Base-by-base conservation (phyloP, 2,113 vertebrate species). In the Albula goreensis region DNA sequence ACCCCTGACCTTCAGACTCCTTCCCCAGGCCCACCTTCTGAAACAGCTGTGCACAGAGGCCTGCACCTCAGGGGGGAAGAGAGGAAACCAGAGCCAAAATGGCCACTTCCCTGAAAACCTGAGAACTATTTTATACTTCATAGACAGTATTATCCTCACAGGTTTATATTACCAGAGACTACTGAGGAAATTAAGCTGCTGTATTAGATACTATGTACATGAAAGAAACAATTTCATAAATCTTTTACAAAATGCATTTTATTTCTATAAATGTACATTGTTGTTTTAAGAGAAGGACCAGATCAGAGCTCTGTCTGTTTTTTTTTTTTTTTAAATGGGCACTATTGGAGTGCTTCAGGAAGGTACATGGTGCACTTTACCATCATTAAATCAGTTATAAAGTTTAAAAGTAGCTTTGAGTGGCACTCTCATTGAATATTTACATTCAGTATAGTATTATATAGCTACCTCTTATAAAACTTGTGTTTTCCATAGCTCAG, bases 31-130 rank as follows among this genome's bases (percentile, higher is more conserved):
- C 60, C 60, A 66, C 60, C 15, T 66, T 66, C 60, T 19, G 22
- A 66, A 66, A 66, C 60, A 66, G 60, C 60, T 66, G 60, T 66
- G 60, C 60, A 66, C 60, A 66, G 60, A 66, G 60, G 60, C 60
- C 60, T 19, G 22, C 17, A 19, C 22, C 60, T 66, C 60, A 22
- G 17, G 60, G 19, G 60, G 19, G 19, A 66, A 66, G 60, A 66
- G 22, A 19, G 17, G 60, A 66, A 66, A 66, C 60, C 60, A 66
- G 60, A 66, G 60, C 60, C 60, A 66, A 66, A 66, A 66, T 66
- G 60, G 60, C 60, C 22, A 19, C 60, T 66, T 15, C 17, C 15
- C 17, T 22, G 60, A 66, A 66, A 9, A 60, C 57, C 17, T 11
- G 17, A 60, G 12, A 60, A 60, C 12, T 11, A 11, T 60, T 60